phyloP scores from a whole-genome alignment of 2,888 invertebrate genomes.

The Drosophila birchii region DNA sequence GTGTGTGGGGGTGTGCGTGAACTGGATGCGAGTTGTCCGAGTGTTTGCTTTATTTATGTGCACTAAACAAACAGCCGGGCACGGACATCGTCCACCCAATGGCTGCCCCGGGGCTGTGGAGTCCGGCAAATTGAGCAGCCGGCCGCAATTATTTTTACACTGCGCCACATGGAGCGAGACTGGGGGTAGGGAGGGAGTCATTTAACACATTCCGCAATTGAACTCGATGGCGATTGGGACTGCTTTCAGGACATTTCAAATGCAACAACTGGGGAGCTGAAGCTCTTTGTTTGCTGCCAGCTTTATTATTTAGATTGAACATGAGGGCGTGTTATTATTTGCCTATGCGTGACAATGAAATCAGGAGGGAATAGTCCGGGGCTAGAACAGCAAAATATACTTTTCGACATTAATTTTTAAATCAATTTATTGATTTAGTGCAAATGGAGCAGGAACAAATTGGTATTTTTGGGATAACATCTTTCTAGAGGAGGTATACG shows the following conservation, averaged over 20 bases:
- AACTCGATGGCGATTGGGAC: conserved; percentile 28
- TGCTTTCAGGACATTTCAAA: conserved; percentile 4
- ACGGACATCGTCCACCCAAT: conserved; percentile 41
- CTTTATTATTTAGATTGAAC: conserved; percentile 18
- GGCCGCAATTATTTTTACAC: conserved; percentile 52
- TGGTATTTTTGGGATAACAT: neutral
- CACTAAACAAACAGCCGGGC: conserved; percentile 61
- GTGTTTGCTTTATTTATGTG: conserved; percentile 70
- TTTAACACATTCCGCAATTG: conserved; percentile 42
- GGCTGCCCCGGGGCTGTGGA: conserved; percentile 6
- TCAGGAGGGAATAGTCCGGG: neutral
- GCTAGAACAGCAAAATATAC: neutral
- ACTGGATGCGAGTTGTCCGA: conserved; percentile 30
- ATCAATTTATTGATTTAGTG: conserved; percentile 27
- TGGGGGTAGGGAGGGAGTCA: conserved; percentile 8
- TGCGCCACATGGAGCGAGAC: neutral
- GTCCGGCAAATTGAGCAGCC: conserved; percentile 51
- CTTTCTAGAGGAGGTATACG: too few species aligned
- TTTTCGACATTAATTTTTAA: conserved; percentile 18
- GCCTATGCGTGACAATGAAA: conserved; percentile 13
- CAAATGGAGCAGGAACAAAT: neutral
- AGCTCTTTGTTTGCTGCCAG: conserved; percentile 22
- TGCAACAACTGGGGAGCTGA: neutral
- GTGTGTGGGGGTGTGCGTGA: conserved; percentile 4
- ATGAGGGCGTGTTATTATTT: conserved; percentile 10